These are phyloP conservation scores for Sepioteuthis lessoniana DNA, from an alignment of 2,888 invertebrate genomes.

Conservation along the genomic window DNA sequence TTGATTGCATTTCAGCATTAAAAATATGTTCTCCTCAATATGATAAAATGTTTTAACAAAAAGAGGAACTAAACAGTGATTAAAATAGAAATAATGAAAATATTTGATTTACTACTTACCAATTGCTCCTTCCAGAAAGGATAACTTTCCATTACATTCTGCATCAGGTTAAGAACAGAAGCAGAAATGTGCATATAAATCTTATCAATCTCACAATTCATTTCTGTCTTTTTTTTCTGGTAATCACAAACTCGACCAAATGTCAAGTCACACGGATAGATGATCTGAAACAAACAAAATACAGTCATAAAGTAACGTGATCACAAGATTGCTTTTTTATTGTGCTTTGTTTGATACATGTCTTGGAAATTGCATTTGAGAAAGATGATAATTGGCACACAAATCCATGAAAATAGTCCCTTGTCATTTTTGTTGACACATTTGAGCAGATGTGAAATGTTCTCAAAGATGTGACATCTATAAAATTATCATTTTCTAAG, in stretches of 20 bases:
- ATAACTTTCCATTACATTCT: slow-evolving; percentile 74
- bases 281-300: slow-evolving; percentile 58
- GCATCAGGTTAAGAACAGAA: slow-evolving; percentile 82
- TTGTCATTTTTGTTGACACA: too few species aligned
- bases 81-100: neutral
- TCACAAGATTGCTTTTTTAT: too few species aligned
- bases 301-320: neutral
- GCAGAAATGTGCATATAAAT: slow-evolving; percentile 83
- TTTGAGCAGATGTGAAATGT: too few species aligned
- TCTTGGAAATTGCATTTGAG: too few species aligned
- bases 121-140: slow-evolving; percentile 10
- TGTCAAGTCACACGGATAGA: slow-evolving; percentile 67
- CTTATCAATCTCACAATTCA: slow-evolving; percentile 81
- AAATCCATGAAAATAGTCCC: too few species aligned
- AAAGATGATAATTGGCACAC: too few species aligned
- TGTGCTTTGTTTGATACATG: neutral
- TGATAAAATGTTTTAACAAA: neutral
- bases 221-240: slow-evolving; percentile 81
- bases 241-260: slow-evolving; percentile 74
- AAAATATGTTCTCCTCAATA: too few species aligned
- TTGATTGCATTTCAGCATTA: too few species aligned
- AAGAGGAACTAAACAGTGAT: neutral
- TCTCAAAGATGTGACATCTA: too few species aligned
- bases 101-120: neutral
- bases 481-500: too few species aligned